Base-by-base conservation (phyloP, 2,113 vertebrate genomes). In the Polypterus bichir region DNA sequence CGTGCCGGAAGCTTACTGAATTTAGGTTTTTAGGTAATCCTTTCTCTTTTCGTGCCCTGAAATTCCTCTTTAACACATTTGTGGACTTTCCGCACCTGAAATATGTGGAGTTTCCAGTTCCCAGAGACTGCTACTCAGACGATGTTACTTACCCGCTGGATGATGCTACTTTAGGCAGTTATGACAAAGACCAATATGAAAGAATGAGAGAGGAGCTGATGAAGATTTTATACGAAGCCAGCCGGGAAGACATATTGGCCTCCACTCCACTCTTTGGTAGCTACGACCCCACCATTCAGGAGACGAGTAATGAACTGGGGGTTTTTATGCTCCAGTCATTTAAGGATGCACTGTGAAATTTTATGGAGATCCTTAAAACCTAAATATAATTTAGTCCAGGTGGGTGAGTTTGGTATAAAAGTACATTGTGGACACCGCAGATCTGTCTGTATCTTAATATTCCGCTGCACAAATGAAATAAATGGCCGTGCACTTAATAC, bases 221-320 rank as follows among this genome's bases (percentile, higher is more conserved):
- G 0, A 66, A 72, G 1, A 81, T 94, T 70, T 78, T 98, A 65
- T 71, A 77, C 6, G 70, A 66, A 53, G 88, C 87, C 1, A 86
- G 85, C 1, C 84, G 87, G 60, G 81, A 76, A 0, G 83, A 83
- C 48, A 76, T 98, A 60, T 81, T 82, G 53, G 83, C 86, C 62
- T 89, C 87, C 67, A 90, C 91, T 0, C 96, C 94, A 27, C 72
- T 97, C 57, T 87, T 80, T 4, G 96, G 94, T 1, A 83, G 79
- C 61, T 98, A 88, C 0, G 96, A 98, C 27, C 81, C 96, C 8
- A 91, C 91, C 53, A 82, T 97, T 64, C 80, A 86, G 44, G 94
- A 98, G 76, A 98, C 91, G 0, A 89, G 88, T 71, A 87, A 84
- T 1, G 96, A 98, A 74, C 79, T 98, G 4, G 91, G 92, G 3